Conservation (phyloP, 2,113 vertebrate genomes). For the Desmodus rotundus region DNA sequence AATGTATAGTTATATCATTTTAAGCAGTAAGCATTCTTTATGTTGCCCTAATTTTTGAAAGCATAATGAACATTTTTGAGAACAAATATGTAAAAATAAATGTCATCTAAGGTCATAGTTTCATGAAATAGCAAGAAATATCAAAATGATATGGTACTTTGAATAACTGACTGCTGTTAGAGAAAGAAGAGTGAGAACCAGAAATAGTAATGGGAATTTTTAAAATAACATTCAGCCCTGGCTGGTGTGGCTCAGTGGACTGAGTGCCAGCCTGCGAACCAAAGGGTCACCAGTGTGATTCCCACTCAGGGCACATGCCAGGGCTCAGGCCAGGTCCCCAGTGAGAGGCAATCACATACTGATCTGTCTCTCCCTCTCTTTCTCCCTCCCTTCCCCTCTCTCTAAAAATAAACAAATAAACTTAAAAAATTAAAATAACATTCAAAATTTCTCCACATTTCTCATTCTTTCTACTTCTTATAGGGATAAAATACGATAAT, state of each 20-base stretch:
- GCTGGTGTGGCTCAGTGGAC: no score
- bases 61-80: not conserved
- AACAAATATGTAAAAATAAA: slow-evolving; percentile 18
- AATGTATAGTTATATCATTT: not conserved
- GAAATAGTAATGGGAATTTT: not conserved
- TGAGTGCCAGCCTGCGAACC: no score
- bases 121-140: not conserved
- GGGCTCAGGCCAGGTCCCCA: not conserved
- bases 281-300: no score
- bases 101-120: not conserved
- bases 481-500: not conserved
- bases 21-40: not conserved
- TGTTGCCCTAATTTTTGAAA: not conserved
- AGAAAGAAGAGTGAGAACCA: not conserved
- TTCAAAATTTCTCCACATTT: not conserved
- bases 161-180: not conserved
- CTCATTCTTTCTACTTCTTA: not conserved
- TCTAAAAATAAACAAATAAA: no score
- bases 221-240: not conserved
- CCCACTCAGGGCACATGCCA: no score
- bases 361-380: not conserved
- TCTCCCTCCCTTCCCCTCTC: not conserved
- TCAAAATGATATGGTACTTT: not conserved
- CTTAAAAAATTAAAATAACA: not conserved
- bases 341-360: not conserved